phyloP scores from a whole-genome alignment of 2,888 invertebrate species.

The Lasioglossum marginatum region DNA sequence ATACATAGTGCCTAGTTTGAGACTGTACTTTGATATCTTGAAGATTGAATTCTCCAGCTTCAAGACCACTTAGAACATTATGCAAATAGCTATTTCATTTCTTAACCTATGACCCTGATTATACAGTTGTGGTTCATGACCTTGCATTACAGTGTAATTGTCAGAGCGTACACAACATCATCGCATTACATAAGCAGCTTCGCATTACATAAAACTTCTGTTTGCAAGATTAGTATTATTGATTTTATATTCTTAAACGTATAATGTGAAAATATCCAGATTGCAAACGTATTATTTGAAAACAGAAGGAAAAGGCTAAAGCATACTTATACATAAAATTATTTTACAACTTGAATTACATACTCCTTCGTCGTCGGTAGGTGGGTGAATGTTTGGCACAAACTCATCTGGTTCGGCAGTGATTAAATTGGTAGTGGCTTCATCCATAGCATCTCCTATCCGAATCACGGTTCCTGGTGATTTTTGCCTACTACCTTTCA shows the following conservation, averaged over 20 bases:
- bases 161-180: slow-evolving; percentile 36
- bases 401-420: slow-evolving; percentile 81
- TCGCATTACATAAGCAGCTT: slow-evolving; percentile 61
- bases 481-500: slow-evolving; percentile 80
- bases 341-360: slow-evolving; percentile 49
- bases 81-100: slow-evolving; percentile 70
- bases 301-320: not conserved
- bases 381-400: slow-evolving; percentile 79
- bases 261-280: not conserved
- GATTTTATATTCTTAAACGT: slow-evolving; percentile 9
- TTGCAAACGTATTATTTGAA: not conserved
- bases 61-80: slow-evolving; percentile 63
- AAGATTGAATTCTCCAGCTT: slow-evolving; percentile 30
- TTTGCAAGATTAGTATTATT: not conserved
- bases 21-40: not conserved
- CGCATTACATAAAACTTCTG: slow-evolving; percentile 44
- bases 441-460: slow-evolving; percentile 78
- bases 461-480: slow-evolving; percentile 81
- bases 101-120: slow-evolving; percentile 72
- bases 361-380: slow-evolving; percentile 82
- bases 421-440: slow-evolving; percentile 76
- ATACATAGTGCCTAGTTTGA: not conserved
- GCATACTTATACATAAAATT: not conserved
- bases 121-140: slow-evolving; percentile 66
- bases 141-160: slow-evolving; percentile 66